These are phyloP conservation scores for Physella acuta DNA, from an alignment of 1,140 invertebrate species.

Conservation along the genomic window DNA sequence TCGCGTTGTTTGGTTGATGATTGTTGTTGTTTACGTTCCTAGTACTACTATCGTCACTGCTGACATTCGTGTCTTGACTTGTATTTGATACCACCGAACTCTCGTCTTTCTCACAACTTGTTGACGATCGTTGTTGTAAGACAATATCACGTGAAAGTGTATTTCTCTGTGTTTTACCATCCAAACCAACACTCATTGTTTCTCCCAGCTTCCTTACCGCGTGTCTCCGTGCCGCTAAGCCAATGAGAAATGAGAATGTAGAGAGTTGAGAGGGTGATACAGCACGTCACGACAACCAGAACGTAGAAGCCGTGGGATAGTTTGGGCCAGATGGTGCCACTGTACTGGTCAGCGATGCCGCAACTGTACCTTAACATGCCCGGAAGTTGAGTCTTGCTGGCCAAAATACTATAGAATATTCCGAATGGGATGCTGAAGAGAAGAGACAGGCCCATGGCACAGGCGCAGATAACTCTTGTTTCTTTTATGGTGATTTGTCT, in stretches of 20 bases:
- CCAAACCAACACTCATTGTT: no score
- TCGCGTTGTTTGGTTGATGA: no score
- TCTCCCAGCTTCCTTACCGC: no score
- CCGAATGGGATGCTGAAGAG: not conserved
- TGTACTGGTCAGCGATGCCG: not conserved
- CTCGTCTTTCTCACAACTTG: no score
- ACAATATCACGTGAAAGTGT: no score
- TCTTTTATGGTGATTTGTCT: not conserved
- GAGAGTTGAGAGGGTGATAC: not conserved
- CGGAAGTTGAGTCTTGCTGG: not conserved
- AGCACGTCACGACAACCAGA: not conserved
- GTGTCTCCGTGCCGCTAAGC: not conserved
- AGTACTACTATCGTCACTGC: no score
- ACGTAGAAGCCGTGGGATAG: not conserved
- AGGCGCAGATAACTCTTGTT: not conserved
- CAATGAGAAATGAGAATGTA: slow-evolving; percentile 6
- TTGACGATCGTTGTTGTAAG: no score
- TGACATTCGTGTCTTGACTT: no score
- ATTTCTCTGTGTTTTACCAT: no score
- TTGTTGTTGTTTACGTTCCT: not conserved
- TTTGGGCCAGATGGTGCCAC: slow-evolving; percentile 1
- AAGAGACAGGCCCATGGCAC: not conserved
- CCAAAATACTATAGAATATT: not conserved
- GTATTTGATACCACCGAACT: no score
- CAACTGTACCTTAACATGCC: not conserved